A percentile compares a stretch with the other conserved stretches of the same genome.
Evolutionary conservation across 2,797 vertebrate genomes (phyloP).

Genomic region (Chaunax sp.): DNA sequence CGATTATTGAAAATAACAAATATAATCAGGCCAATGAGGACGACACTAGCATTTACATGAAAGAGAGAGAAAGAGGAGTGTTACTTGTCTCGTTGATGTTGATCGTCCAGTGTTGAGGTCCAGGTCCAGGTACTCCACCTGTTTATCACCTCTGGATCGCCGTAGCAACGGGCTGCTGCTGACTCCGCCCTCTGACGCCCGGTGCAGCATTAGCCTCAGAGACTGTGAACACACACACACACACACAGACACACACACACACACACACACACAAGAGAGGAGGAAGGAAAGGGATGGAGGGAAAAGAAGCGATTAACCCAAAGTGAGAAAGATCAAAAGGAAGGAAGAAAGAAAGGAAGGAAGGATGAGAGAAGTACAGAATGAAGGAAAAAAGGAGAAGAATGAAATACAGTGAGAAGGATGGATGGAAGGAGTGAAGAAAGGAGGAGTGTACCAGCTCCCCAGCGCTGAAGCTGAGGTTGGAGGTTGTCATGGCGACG

Average conservation of each 20-base stretch:
- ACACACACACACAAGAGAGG: not conserved
- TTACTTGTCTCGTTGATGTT: slow-evolving; percentile 87
- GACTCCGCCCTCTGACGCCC: slow-evolving; percentile 85
- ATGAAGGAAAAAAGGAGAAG: not conserved
- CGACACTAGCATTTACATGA: not conserved
- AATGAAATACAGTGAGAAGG: too few relatives aligned
- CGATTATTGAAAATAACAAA: too few relatives aligned
- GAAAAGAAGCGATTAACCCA: too few relatives aligned
- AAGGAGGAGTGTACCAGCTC: slow-evolving; percentile 51
- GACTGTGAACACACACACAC: slow-evolving; percentile 69
- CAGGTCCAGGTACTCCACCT: slow-evolving; percentile 92
- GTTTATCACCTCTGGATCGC: slow-evolving; percentile 88
- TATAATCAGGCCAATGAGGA: too few relatives aligned
- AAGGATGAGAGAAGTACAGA: not conserved
- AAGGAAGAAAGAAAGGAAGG: not conserved
- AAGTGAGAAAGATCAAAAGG: not conserved
- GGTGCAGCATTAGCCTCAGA: slow-evolving; percentile 70
- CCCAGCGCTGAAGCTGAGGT: slow-evolving; percentile 59
- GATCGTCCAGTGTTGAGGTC: slow-evolving; percentile 90
- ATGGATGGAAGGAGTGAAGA: too few relatives aligned
- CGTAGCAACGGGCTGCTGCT: slow-evolving; percentile 85
- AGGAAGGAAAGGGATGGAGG: not conserved
- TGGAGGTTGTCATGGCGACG: slow-evolving; percentile 88
- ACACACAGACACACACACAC: slow-evolving; percentile 11
- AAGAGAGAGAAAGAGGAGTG: not conserved